Evolutionary conservation across 1,140 invertebrate species (phyloP).

Genomic region (Tetramorium simillimum): DNA sequence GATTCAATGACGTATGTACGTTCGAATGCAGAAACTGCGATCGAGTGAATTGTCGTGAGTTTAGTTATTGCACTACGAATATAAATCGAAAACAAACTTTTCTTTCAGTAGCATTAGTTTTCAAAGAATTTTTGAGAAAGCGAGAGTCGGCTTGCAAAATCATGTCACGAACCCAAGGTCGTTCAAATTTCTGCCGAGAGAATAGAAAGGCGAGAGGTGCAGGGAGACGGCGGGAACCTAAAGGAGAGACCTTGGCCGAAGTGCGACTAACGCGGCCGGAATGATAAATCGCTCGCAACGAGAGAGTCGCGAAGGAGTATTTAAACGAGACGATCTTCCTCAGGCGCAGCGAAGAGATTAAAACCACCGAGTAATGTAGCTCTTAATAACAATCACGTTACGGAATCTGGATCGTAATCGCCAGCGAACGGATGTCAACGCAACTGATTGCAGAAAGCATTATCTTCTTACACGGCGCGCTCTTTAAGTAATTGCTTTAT

Average conservation of each 20-base stretch:
- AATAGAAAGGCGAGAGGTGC: background rate
- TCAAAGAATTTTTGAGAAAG: slow-evolving; percentile 26
- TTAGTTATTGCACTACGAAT: background rate
- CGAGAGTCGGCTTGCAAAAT: slow-evolving; percentile 32
- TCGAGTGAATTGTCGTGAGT: background rate
- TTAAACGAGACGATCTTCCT: slow-evolving; percentile 78
- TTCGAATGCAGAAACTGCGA: background rate
- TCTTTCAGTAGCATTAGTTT: background rate
- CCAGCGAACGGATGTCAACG: slow-evolving; percentile 16
- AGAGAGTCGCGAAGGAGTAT: slow-evolving; percentile 68
- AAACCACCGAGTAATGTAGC: slow-evolving; percentile 48
- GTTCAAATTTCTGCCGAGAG: slow-evolving; percentile 43
- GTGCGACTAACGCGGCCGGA: slow-evolving; percentile 68
- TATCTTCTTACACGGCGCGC: background rate
- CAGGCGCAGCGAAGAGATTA: slow-evolving; percentile 66
- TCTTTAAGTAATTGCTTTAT: background rate
- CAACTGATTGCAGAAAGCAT: slow-evolving; percentile 14
- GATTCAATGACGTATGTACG: background rate
- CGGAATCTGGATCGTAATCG: slow-evolving; percentile 64
- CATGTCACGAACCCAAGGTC: slow-evolving; percentile 61
- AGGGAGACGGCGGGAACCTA: slow-evolving; percentile 10
- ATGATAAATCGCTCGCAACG: slow-evolving; percentile 79
- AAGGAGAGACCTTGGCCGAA: slow-evolving; percentile 63
- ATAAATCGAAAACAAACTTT: background rate
- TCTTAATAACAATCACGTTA: slow-evolving; percentile 55